Evolutionary conservation across 2,888 invertebrate genomes (phyloP).

Genomic region (Pachliopta kotzebuea): DNA sequence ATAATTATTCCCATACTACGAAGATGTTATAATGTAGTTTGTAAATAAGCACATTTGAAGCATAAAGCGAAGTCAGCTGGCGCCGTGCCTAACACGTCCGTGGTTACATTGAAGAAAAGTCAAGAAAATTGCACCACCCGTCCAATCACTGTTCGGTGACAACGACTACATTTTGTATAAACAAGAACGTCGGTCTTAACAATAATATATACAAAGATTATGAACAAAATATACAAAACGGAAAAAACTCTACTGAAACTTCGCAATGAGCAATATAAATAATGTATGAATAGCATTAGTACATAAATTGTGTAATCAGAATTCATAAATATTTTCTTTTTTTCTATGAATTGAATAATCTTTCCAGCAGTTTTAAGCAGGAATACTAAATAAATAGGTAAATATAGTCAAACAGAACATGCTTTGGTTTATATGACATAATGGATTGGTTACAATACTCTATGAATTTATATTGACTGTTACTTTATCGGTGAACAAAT

Average conservation of each 20-base stretch:
- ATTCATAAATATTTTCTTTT: no score
- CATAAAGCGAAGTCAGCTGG: constrained; percentile 20
- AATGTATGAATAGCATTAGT: no score
- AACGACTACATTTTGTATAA: constrained; percentile 17
- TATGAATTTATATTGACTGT: background rate
- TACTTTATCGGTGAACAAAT: background rate
- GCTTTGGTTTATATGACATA: background rate
- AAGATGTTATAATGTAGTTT: constrained; percentile 5
- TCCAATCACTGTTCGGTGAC: constrained; percentile 14
- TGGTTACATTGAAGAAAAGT: constrained; percentile 20
- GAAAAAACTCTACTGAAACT: background rate
- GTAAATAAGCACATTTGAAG: constrained; percentile 16
- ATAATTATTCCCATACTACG: background rate
- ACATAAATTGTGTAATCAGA: no score
- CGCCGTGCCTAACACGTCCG: constrained; percentile 20
- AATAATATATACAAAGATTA: background rate
- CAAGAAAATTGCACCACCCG: constrained; percentile 1
- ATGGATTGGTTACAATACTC: background rate
- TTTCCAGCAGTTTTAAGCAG: no score
- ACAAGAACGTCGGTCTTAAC: background rate
- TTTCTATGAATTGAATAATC: no score
- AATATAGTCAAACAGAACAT: no score
- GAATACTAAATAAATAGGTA: no score
- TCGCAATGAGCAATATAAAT: no score
- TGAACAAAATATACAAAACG: background rate